Conservation (phyloP, 1,140 invertebrate genomes). For the Leucophenga varia region DNA sequence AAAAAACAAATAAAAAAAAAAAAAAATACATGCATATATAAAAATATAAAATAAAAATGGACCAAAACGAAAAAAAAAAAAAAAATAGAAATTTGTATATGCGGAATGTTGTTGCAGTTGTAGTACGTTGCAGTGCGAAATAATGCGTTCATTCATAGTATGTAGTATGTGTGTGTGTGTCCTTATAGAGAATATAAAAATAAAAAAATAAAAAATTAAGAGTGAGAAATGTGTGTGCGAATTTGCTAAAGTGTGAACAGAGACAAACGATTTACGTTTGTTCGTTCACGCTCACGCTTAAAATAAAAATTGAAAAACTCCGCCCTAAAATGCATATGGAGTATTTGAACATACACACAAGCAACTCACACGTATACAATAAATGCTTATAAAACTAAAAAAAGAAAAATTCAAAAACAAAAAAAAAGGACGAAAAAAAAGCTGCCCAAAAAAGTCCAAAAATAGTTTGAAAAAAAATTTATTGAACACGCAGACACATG, state of each 20-base stretch:
- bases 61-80: too few species aligned
- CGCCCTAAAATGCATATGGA: constrained; percentile 40
- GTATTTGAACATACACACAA: background rate
- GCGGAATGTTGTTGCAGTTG: too few species aligned
- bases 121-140: too few species aligned
- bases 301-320: constrained; percentile 54
- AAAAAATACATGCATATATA: too few species aligned
- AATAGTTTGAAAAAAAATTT: background rate
- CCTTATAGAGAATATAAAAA: too few species aligned
- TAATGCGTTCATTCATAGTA: too few species aligned
- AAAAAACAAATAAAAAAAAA: constrained; percentile 15
- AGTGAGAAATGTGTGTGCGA: too few species aligned
- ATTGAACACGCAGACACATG: constrained; percentile 3
- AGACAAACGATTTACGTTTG: constrained; percentile 16
- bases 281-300: constrained; percentile 33
- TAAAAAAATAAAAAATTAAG: too few species aligned
- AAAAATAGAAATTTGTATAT: too few species aligned
- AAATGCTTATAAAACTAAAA: constrained; percentile 52
- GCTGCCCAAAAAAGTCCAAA: constrained; percentile 25
- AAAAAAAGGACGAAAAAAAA: constrained; percentile 9
- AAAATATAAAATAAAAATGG: constrained; percentile 34
- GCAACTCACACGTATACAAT: constrained; percentile 40
- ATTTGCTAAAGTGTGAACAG: constrained; percentile 19
- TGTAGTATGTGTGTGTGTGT: constrained; percentile 4
- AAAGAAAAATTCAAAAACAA: constrained; percentile 21